Evolutionary conservation across 2,888 invertebrate species (phyloP), one percentile per base, ranked within the genome.

Genomic region (Cheilosia variabilis): DNA sequence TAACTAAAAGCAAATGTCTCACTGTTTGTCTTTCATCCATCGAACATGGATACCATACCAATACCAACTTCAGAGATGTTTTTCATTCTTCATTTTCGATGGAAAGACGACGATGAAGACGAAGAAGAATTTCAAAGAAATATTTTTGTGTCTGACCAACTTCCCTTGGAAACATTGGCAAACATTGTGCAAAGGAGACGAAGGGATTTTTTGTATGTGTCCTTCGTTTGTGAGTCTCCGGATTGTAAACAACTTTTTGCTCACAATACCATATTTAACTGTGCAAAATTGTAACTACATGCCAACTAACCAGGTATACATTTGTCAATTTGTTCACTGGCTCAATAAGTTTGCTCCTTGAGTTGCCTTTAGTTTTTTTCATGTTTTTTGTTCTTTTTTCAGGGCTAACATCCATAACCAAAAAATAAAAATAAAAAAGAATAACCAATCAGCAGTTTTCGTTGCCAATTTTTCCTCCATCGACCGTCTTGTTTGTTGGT

Each of bases 381-480:
- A 17, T 15, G 50, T 19, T n/a, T 5, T 45, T 7, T 9, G 1
- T 31, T 45, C 7, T n/a, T 5, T 37, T 63, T 68, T 47, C 50
- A 73, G 72, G 78, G 66, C 17, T 77, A 78, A 68, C 72, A 73
- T 78, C 62, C 81, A 68, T 57, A 17, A n/a, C 43, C 9, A 55
- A n/a, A 53, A 9, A 47, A 27, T 31, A 13, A 31, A 27, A 37
- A 37, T 2, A 24, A 58, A 22, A 71, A 58, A 76, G 57, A 69
- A 76, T 57, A 77, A 68, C 66, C 83, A 83, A 83, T 83, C 83
- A 83, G 78, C 83, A 78, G 52, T 83, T 83, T 83, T 83, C 83
- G 27, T 83, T 78, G 83, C 53, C 82, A 78, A 78, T 41, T 45
- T 72, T 78, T 78, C 41, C 24, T 31, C 10, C n/a, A 15, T 6